These are phyloP conservation scores for Phania funesta DNA, from an alignment of 2,888 invertebrate species.

Conservation along the genomic window DNA sequence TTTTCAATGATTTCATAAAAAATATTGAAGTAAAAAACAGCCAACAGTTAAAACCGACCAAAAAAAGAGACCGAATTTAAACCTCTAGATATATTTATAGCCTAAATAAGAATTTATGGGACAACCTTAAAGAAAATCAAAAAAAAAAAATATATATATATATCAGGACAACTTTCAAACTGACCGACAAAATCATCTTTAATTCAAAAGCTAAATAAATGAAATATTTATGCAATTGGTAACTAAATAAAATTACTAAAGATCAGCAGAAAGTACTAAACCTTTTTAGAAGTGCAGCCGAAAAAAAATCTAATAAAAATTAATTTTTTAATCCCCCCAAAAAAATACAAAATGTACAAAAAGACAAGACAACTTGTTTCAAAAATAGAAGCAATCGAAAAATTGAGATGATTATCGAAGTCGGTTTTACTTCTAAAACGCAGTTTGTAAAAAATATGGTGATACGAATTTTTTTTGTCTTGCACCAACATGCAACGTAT, in stretches of 20 bases:
- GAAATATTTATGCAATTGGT: constrained; percentile 51
- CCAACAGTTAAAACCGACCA: constrained; percentile 19
- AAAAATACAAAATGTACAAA: too few relatives aligned
- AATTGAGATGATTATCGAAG: too few relatives aligned
- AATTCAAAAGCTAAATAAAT: constrained; percentile 59
- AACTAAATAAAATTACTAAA: constrained; percentile 31
- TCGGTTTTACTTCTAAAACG: too few relatives aligned
- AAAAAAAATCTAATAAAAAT: not conserved
- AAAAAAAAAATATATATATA: too few relatives aligned
- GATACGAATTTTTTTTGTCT: too few relatives aligned
- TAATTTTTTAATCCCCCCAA: too few relatives aligned
- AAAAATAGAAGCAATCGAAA: too few relatives aligned
- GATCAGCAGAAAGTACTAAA: not conserved
- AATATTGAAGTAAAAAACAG: constrained; percentile 31
- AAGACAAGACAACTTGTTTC: too few relatives aligned
- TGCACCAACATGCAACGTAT: too few relatives aligned
- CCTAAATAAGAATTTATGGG: constrained; percentile 70
- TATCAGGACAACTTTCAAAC: constrained; percentile 49
- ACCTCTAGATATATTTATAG: constrained; percentile 68
- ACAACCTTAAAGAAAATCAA: constrained; percentile 67
- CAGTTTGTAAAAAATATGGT: too few relatives aligned
- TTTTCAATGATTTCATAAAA: constrained; percentile 60
- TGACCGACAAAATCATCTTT: constrained; percentile 61
- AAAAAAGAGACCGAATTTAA: constrained; percentile 25
- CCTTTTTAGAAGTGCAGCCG: not conserved